These are phyloP conservation scores for Diplodus sargus DNA, from an alignment of 2,797 vertebrate species.

Conservation along the genomic window DNA sequence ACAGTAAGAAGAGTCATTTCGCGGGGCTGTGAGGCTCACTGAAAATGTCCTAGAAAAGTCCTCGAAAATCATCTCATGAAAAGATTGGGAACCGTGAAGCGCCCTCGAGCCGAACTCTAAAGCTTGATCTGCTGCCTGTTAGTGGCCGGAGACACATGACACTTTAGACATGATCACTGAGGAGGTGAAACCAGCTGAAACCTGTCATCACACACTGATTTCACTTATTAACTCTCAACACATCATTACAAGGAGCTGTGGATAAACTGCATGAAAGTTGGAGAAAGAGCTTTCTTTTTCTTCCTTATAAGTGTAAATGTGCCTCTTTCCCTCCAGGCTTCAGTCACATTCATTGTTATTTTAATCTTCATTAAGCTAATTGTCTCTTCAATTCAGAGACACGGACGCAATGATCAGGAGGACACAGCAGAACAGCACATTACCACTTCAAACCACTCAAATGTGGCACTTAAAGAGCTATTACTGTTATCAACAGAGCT, in stretches of 20 bases:
- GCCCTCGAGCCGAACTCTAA: not conserved
- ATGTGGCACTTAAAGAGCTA: conserved; percentile 30
- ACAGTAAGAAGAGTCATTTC: no score
- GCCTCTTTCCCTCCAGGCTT: not conserved
- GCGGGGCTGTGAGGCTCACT: no score
- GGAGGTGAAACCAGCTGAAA: not conserved
- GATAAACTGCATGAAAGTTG: not conserved
- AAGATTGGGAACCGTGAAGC: no score
- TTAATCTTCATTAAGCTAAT: not conserved
- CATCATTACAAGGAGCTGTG: not conserved
- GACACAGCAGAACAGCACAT: conserved; percentile 17
- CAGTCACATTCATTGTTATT: not conserved
- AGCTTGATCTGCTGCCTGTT: not conserved
- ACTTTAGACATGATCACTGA: not conserved
- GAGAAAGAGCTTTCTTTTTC: not conserved
- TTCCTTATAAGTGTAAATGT: not conserved
- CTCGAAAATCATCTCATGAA: no score
- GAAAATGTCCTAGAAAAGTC: no score
- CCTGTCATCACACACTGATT: not conserved
- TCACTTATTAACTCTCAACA: no score
- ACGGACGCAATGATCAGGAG: not conserved
- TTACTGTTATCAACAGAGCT: conserved; percentile 46
- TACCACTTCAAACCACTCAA: conserved; percentile 19
- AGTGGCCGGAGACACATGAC: not conserved
- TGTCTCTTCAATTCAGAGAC: conserved; percentile 15